Percentiles rank a stretch among this genome's conserved stretches.
Conservation (phyloP, 2,113 vertebrate genomes). For the Heteronetta atricapilla region DNA sequence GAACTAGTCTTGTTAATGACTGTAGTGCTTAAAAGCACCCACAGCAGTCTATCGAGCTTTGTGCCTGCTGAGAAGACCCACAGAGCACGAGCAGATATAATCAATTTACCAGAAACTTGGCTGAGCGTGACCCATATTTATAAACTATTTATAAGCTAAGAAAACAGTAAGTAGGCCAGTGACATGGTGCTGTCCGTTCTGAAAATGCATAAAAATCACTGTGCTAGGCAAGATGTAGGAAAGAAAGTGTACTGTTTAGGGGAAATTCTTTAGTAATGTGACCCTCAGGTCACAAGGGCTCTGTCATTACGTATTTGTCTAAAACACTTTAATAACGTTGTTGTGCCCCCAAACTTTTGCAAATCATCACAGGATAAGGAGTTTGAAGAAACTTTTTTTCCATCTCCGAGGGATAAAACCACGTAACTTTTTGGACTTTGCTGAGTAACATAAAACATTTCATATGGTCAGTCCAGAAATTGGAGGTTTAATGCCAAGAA, state of each 20-base stretch:
- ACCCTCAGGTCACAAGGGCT: background rate
- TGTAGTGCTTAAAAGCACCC: background rate
- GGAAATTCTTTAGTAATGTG: background rate
- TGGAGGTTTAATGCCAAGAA: background rate
- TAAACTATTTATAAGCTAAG: background rate
- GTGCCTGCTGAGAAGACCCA: background rate
- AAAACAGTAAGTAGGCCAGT: background rate
- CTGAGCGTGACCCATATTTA: background rate
- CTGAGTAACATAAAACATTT: background rate
- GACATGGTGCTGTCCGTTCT: background rate
- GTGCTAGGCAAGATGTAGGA: background rate
- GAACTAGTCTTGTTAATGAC: background rate
- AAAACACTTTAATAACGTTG: background rate
- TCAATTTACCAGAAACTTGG: background rate
- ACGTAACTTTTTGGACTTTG: background rate
- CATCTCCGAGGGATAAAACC: background rate
- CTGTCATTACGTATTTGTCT: background rate
- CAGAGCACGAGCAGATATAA: background rate
- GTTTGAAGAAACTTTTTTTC: background rate
- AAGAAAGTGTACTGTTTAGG: background rate
- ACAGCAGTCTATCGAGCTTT: background rate
- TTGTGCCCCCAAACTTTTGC: accelerated
- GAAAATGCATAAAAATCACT: background rate
- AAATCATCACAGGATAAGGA: background rate
- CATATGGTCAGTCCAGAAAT: background rate